Conservation (phyloP, 1,140 invertebrate species). For the Tetraneura akinire region DNA sequence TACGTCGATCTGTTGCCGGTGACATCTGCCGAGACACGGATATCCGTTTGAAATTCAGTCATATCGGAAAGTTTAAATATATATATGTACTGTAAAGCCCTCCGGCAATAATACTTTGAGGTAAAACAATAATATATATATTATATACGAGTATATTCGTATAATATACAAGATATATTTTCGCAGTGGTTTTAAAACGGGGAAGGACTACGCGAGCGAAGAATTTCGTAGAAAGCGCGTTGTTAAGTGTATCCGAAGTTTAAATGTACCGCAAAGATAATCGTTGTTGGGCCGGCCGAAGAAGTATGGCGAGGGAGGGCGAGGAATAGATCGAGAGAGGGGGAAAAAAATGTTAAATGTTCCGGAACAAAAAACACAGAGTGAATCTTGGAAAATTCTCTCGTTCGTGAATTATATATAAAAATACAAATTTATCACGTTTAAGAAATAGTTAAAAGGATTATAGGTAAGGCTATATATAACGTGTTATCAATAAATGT, state of each 20-base stretch:
- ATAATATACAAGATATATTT: too few species aligned
- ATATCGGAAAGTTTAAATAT: neutral
- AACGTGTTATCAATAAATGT: constrained; percentile 11
- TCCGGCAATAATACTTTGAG: neutral
- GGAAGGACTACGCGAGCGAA: neutral
- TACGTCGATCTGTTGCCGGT: constrained; percentile 25
- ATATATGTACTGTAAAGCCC: neutral
- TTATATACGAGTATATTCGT: too few species aligned
- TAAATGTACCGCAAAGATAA: constrained; percentile 48
- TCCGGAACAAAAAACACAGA: constrained; percentile 48
- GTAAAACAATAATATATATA: neutral
- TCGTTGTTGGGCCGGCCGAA: constrained; percentile 20
- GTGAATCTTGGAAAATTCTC: constrained; percentile 45
- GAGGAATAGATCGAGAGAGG: neutral
- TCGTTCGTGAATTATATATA: neutral
- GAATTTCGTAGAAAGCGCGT: constrained; percentile 20
- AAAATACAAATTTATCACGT: constrained; percentile 44
- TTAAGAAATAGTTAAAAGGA: neutral
- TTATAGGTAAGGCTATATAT: neutral
- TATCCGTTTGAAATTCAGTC: constrained; percentile 30
- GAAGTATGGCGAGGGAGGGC: neutral
- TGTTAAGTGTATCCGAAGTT: constrained; percentile 42
- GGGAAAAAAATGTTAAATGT: constrained; percentile 44
- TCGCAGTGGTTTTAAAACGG: neutral
- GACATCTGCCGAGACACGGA: constrained; percentile 47